Percentiles rank a stretch among this genome's conserved stretches.
Evolutionary conservation across 1,140 invertebrate genomes (phyloP).

Genomic region (Drosophila subpulchrella): DNA sequence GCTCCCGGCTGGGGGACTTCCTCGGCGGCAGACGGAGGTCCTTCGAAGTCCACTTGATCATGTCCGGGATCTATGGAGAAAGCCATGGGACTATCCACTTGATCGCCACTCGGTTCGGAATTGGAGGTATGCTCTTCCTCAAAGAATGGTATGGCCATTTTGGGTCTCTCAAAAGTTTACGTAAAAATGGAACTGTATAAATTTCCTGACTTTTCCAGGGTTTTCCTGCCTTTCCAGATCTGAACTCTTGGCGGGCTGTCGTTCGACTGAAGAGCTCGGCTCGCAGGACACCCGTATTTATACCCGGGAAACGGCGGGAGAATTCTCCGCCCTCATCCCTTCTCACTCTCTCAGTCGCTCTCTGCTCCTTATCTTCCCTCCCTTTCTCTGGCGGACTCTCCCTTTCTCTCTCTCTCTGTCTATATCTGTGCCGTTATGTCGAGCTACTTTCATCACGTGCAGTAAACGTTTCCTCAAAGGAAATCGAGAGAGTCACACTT

Average conservation of each 20-base stretch:
- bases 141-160: constrained; percentile 78
- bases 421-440: constrained; percentile 57
- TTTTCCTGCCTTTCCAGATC: constrained; percentile 15
- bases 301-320: constrained; percentile 68
- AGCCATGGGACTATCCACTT: constrained; percentile 65
- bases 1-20: constrained; percentile 12
- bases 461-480: constrained; percentile 53
- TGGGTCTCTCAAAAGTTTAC: constrained; percentile 30
- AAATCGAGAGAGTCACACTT: constrained; percentile 64
- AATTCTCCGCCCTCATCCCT: constrained; percentile 38
- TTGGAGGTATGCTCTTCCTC: constrained; percentile 56
- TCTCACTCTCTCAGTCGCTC: constrained; percentile 9
- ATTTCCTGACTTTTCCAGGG: background rate
- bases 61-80: constrained; percentile 26
- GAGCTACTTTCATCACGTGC: constrained; percentile 73
- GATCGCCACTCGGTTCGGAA: constrained; percentile 57
- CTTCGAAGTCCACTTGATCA: constrained; percentile 70
- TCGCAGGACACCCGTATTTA: constrained; percentile 56
- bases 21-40: constrained; percentile 23
- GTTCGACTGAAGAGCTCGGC: constrained; percentile 65
- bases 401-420: constrained; percentile 12
- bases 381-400: constrained; percentile 1
- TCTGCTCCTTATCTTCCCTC: constrained; percentile 6
- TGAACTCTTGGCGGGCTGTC: constrained; percentile 43
- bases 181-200: constrained; percentile 44